A percentile compares a stretch with the other conserved stretches of the same genome.
These are phyloP conservation scores for Acromyrmex echinatior DNA, from an alignment of 1,140 invertebrate genomes.

Conservation along the genomic window DNA sequence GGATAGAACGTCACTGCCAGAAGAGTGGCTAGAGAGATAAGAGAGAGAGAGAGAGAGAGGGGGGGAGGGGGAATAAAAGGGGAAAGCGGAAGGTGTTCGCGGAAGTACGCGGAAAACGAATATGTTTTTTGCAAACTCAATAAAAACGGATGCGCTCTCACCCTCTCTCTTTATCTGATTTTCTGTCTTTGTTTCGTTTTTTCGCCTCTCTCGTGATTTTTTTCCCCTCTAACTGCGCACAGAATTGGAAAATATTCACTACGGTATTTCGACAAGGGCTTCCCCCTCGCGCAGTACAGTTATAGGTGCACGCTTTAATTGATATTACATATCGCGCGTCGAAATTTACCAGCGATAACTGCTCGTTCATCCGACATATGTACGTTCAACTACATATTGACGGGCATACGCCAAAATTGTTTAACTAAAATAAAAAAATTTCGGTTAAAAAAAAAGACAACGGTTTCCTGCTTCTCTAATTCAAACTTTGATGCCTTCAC, in stretches of 20 bases:
- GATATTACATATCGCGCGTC: constrained; percentile 72
- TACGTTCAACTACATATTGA: constrained; percentile 46
- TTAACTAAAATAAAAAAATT: constrained; percentile 46
- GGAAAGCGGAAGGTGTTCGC: constrained; percentile 52
- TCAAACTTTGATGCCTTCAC: not conserved
- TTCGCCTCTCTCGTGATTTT: constrained; percentile 62
- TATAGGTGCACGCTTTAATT: constrained; percentile 75
- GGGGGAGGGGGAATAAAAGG: not conserved
- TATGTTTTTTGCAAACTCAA: constrained; percentile 73
- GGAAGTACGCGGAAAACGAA: constrained; percentile 62
- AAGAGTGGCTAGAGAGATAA: constrained; percentile 10
- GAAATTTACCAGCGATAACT: constrained; percentile 74
- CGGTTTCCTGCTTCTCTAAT: not conserved
- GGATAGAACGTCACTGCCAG: constrained; percentile 34
- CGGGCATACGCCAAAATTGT: constrained; percentile 36
- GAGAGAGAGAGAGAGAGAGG: too few relatives aligned
- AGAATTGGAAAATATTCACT: constrained; percentile 74
- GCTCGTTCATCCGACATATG: constrained; percentile 64
- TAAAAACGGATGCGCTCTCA: constrained; percentile 66
- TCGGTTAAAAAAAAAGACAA: not conserved
- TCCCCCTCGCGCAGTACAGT: constrained; percentile 65
- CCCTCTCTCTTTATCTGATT: constrained; percentile 30
- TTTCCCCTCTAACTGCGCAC: constrained; percentile 64
- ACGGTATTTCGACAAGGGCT: constrained; percentile 67
- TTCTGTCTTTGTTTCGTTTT: constrained; percentile 33